Evolutionary conservation across 2,113 vertebrate species (phyloP).

Genomic region (Mesocricetus auratus): DNA sequence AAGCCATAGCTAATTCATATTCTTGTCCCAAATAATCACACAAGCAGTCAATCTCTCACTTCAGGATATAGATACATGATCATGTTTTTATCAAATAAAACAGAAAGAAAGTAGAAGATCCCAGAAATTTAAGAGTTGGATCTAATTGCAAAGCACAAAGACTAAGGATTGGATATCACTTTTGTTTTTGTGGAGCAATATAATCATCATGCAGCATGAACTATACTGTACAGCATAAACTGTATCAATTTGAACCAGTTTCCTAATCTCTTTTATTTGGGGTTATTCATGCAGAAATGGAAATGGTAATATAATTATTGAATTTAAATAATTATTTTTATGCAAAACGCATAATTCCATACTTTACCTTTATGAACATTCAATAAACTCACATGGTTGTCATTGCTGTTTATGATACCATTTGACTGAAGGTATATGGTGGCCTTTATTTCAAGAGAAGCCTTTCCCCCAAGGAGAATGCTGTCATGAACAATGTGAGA

Average conservation of each 20-base stretch:
- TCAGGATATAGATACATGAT: neutral
- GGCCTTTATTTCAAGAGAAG: conserved; percentile 19
- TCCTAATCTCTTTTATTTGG: neutral
- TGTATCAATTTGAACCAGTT: neutral
- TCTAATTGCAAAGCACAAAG: neutral
- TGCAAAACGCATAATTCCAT: neutral
- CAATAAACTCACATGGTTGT: neutral
- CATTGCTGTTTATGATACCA: neutral
- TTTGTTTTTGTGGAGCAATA: neutral
- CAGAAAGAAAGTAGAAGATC: neutral
- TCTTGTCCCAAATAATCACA: neutral
- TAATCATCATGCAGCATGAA: neutral
- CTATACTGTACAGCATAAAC: neutral
- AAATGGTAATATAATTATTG: neutral
- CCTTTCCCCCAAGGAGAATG: neutral
- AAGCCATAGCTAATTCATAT: neutral
- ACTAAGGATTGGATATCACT: neutral
- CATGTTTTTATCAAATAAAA: neutral
- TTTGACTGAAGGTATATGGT: neutral
- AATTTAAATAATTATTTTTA: neutral
- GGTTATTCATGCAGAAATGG: neutral
- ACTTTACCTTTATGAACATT: neutral
- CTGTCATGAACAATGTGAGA: neutral
- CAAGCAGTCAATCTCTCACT: neutral
- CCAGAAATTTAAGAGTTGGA: neutral